Evolutionary conservation across 1,140 invertebrate species (phyloP), one percentile per base, ranked within the genome.

Genomic region (Trypoxylus dichotomus): DNA sequence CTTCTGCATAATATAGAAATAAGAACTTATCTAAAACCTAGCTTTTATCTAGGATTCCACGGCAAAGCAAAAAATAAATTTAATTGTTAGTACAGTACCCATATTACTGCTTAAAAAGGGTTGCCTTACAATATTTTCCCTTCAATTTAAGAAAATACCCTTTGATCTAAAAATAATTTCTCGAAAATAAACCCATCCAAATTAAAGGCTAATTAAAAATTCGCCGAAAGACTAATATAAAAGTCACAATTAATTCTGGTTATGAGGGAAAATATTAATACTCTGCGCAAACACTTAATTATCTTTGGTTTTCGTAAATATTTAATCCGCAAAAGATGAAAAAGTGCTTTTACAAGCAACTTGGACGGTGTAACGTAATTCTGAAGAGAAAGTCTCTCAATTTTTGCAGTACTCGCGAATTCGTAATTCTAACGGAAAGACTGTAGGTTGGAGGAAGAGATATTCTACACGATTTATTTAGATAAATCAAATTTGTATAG

Each of bases 151-250:
- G 10, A 19, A 19, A n/a, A 15, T 54, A 54, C 32, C n/a, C 47
- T 54, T 54, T 54, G 47, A 54, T 54, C 47, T 19, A 15, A n/a
- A 54, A 54, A 15, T 54, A 54, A 54, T 54, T 19, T 19, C 3
- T 15, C 15, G 19, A 54, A 54, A n/a, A 19, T 15, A n/a, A 54
- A 54, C 47, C 15, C 19, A 54, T 19, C 47, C 19, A 54, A 54
- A 54, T 54, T 54, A 54, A 54, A n/a, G n/a, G 47, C 47, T 54
- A 54, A 54, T 54, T 54, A 54, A 54, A 54, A 54, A 54, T 54
- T 54, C 15, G 47, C 47, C 1, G 47, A 54, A 19, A n/a, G 15
- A n/a, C 15, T 54, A 15, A n/a, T 54, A 54, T 54, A 54, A 54
- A 54, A 54, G 47, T 54, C 47, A 54, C 47, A 54, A 54, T 54